A percentile compares a stretch with the other conserved stretches of the same genome.
phyloP scores from a whole-genome alignment of 1,140 invertebrate species.

The Heliothis subflexa region DNA sequence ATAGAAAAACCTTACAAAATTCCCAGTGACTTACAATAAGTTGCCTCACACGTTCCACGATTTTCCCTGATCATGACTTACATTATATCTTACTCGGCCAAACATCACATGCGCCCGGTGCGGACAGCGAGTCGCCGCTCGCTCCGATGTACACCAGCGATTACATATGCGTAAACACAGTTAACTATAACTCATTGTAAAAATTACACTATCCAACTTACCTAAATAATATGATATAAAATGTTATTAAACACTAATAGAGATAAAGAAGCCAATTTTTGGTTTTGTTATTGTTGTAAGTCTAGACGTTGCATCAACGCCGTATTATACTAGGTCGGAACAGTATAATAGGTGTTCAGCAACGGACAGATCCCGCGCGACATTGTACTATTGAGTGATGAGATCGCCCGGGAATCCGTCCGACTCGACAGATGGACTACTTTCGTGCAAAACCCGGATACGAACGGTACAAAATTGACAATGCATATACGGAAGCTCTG shows the following conservation, averaged over 20 bases:
- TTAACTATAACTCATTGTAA: slow-evolving; percentile 69
- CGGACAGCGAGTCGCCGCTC: not conserved
- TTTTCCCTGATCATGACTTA: slow-evolving; percentile 73
- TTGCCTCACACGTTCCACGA: slow-evolving; percentile 50
- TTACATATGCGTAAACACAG: slow-evolving; percentile 38
- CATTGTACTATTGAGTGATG: slow-evolving; percentile 32
- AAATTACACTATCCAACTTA: slow-evolving; percentile 73
- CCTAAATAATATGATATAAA: slow-evolving; percentile 76
- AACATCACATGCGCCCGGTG: slow-evolving; percentile 66
- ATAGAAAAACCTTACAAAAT: slow-evolving; percentile 57
- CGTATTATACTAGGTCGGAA: slow-evolving; percentile 59
- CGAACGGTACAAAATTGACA: slow-evolving; percentile 49
- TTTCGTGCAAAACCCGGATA: slow-evolving; percentile 39
- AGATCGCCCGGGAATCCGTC: not conserved
- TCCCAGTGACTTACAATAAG: slow-evolving; percentile 48
- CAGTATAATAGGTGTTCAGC: slow-evolving; percentile 28
- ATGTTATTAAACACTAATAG: slow-evolving; percentile 66
- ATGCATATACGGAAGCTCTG: slow-evolving; percentile 48
- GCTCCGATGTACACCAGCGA: not conserved
- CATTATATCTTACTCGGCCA: slow-evolving; percentile 73
- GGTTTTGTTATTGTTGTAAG: slow-evolving; percentile 67
- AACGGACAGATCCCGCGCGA: slow-evolving; percentile 17
- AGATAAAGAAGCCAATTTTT: slow-evolving; percentile 80
- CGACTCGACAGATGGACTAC: slow-evolving; percentile 28
- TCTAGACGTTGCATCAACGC: slow-evolving; percentile 69